Percentiles rank a stretch among this genome's conserved stretches.
phyloP scores from a whole-genome alignment of 2,888 invertebrate species.

The Gastrophysa polygoni region DNA sequence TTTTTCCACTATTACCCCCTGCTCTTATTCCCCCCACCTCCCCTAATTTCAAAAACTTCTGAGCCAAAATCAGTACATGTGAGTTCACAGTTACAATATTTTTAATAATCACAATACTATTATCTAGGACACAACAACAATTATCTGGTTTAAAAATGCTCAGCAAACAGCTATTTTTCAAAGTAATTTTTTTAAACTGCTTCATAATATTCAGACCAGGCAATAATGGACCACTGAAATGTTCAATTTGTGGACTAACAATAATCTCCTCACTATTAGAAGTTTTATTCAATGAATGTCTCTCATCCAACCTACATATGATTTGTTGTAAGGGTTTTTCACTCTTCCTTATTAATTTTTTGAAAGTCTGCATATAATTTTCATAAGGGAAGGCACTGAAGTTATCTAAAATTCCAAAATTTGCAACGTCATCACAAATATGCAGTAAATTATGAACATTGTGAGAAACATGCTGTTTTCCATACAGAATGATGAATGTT shows the following conservation, averaged over 20 bases:
- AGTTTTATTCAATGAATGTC: neutral
- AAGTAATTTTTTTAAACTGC: neutral
- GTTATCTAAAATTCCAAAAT: conserved; percentile 15
- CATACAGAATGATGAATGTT: conserved; percentile 33
- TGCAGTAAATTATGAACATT: conserved; percentile 2
- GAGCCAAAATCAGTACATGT: conserved; percentile 1
- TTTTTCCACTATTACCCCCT: too few relatives aligned
- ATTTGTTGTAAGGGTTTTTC: conserved; percentile 1
- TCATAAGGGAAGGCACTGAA: conserved; percentile 15
- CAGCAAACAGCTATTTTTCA: neutral
- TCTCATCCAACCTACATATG: conserved; percentile 3
- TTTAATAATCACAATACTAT: conserved; percentile 4
- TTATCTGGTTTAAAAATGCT: conserved; percentile 8
- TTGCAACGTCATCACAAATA: neutral
- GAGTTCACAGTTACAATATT: conserved; percentile 10
- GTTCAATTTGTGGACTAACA: conserved; percentile 5
- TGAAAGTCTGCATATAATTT: conserved; percentile 8
- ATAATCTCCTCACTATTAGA: neutral
- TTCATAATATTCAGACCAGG: neutral
- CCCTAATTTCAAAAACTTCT: conserved; percentile 10
- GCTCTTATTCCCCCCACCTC: too few relatives aligned
- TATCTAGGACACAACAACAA: conserved; percentile 6
- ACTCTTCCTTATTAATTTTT: conserved; percentile 4
- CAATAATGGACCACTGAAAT: conserved; percentile 2
- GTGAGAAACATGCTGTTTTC: neutral